Percentiles rank a stretch among this genome's conserved stretches.
These are phyloP conservation scores for Bursaphelenchus mucronatus DNA, from an alignment of 1,140 invertebrate species.

Conservation along the genomic window DNA sequence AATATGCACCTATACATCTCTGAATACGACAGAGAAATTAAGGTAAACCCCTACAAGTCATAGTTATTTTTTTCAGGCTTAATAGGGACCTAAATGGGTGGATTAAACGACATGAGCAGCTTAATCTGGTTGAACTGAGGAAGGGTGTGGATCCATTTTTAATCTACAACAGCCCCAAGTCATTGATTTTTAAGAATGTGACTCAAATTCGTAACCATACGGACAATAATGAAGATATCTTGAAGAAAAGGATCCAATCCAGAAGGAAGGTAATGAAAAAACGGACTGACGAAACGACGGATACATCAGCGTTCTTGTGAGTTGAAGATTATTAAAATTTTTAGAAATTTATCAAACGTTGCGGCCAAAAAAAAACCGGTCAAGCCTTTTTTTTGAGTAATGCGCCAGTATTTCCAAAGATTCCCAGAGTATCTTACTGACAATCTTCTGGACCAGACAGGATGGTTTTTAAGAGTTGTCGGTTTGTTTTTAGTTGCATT, in stretches of 20 bases:
- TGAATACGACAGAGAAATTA: slow-evolving; percentile 25
- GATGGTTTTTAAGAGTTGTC: too few species aligned
- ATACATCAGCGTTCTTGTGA: not conserved
- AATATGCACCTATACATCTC: not conserved
- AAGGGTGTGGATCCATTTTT: slow-evolving; percentile 29
- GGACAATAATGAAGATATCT: not conserved
- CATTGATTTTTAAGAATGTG: slow-evolving; percentile 1
- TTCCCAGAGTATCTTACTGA: too few species aligned
- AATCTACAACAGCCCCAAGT: slow-evolving; percentile 30
- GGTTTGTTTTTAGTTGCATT: too few species aligned
- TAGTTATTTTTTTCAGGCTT: slow-evolving; percentile 22
- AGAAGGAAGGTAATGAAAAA: not conserved
- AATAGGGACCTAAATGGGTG: slow-evolving; percentile 32
- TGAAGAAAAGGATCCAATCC: not conserved
- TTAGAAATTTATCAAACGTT: not conserved
- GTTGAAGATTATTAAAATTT: not conserved
- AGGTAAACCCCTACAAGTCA: not conserved
- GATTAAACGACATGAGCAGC: slow-evolving; percentile 40
- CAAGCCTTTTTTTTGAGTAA: too few species aligned
- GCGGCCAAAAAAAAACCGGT: too few species aligned
- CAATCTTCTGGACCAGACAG: too few species aligned
- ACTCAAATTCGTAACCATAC: not conserved
- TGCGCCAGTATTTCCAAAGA: too few species aligned
- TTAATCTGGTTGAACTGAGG: slow-evolving; percentile 39
- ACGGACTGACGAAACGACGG: not conserved